phyloP scores from a whole-genome alignment of 1,140 invertebrate genomes.

The Drosophila orena region DNA sequence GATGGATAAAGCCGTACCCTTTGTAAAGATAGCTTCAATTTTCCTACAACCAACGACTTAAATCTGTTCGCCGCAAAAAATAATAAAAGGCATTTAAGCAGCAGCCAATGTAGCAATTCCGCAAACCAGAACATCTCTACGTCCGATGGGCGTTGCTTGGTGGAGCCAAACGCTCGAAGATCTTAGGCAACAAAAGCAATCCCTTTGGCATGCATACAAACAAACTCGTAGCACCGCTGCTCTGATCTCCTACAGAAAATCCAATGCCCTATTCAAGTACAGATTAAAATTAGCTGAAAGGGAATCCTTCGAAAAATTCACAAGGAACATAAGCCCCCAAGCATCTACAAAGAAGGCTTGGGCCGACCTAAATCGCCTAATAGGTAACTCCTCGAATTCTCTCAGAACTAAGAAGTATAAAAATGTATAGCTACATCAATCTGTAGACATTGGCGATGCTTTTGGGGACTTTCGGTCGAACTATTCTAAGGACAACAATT shows the following conservation, averaged over 20 bases:
- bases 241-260: background rate
- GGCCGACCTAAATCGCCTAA: too few species aligned
- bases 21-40: constrained; percentile 3
- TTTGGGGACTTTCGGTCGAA: background rate
- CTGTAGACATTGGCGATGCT: background rate
- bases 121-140: constrained; percentile 4
- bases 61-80: constrained; percentile 23
- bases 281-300: too few species aligned
- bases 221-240: constrained; percentile 3
- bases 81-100: constrained; percentile 19
- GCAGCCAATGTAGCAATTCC: constrained; percentile 12
- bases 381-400: too few species aligned
- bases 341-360: too few species aligned
- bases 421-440: background rate
- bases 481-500: background rate
- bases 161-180: background rate
- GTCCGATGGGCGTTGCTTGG: background rate
- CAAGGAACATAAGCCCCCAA: too few species aligned
- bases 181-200: constrained; percentile 8
- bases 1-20: background rate
- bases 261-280: too few species aligned
- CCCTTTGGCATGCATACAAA: constrained; percentile 4
- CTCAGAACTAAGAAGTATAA: too few species aligned
- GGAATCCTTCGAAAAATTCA: too few species aligned
- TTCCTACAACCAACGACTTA: constrained; percentile 13